Percentiles rank a stretch among this genome's conserved stretches.
phyloP scores from a whole-genome alignment of 1,140 invertebrate species.

The Hermetia illucens region DNA sequence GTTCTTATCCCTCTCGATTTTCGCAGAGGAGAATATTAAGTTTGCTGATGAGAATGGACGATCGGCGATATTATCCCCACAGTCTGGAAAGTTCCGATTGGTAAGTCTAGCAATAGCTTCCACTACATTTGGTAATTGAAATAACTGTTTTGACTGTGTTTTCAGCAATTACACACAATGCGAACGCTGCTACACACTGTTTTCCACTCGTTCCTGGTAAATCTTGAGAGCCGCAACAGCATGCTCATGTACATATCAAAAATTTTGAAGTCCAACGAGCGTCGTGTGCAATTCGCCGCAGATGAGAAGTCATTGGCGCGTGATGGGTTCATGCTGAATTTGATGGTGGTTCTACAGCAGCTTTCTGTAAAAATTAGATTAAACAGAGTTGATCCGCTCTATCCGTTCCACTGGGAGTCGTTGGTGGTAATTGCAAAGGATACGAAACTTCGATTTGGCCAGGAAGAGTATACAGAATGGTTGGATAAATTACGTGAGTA shows the following conservation, averaged over 20 bases:
- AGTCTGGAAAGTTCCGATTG: conserved; percentile 21
- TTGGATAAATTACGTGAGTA: conserved; percentile 46
- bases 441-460: conserved; percentile 67
- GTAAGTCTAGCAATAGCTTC: conserved; percentile 11
- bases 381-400: conserved; percentile 70
- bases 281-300: conserved; percentile 75
- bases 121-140: conserved; percentile 29
- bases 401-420: conserved; percentile 71
- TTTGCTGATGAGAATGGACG: conserved; percentile 46
- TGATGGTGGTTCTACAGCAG: conserved; percentile 79
- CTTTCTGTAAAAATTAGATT: conserved; percentile 73
- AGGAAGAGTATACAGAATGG: conserved; percentile 68
- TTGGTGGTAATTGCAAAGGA: conserved; percentile 68
- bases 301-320: conserved; percentile 73
- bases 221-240: conserved; percentile 52
- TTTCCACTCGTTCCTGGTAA: conserved; percentile 71
- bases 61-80: conserved; percentile 35
- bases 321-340: conserved; percentile 90
- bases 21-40: conserved; percentile 81
- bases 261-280: conserved; percentile 66
- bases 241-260: conserved; percentile 65
- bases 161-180: conserved; percentile 49
- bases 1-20: conserved; percentile 78
- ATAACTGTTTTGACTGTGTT: conserved; percentile 12
- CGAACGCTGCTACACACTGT: conserved; percentile 62